These are phyloP conservation scores for Channa striata DNA, from an alignment of 2,797 vertebrate genomes.

Conservation along the genomic window DNA sequence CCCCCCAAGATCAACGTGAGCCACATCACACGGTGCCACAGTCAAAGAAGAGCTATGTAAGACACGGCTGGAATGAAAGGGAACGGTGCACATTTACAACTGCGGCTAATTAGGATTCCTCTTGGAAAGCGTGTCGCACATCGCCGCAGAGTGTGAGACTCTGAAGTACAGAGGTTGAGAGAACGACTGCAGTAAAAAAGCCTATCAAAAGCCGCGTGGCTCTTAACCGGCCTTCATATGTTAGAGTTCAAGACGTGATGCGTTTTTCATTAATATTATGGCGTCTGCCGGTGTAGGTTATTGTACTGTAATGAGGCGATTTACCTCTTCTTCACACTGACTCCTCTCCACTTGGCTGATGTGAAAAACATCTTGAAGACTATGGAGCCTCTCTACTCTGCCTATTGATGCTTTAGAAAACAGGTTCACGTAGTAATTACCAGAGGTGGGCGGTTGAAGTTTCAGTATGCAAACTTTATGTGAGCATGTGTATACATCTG, in stretches of 20 bases:
- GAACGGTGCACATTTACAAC: constrained; percentile 34
- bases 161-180: constrained; percentile 7
- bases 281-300: constrained; percentile 3
- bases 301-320: constrained; percentile 20
- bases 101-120: constrained; percentile 57
- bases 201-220: neutral
- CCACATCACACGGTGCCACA: constrained; percentile 36
- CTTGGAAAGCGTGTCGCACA: constrained; percentile 7
- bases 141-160: constrained; percentile 11
- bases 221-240: neutral
- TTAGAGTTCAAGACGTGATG: constrained; percentile 19
- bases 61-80: constrained; percentile 39
- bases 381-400: neutral
- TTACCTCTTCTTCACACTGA: constrained; percentile 21
- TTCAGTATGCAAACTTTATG: constrained; percentile 7
- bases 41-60: constrained; percentile 36
- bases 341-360: constrained; percentile 8
- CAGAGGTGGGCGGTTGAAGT: constrained; percentile 17
- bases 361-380: constrained; percentile 12
- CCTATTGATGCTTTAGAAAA: constrained; percentile 21
- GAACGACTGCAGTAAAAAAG: neutral
- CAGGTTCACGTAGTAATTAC: constrained; percentile 32
- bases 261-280: constrained; percentile 28
- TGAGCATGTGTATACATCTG: neutral
- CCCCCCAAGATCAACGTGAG: constrained; percentile 44